phyloP scores from a whole-genome alignment of 1,140 invertebrate species.

The Heliconius melpomene region DNA sequence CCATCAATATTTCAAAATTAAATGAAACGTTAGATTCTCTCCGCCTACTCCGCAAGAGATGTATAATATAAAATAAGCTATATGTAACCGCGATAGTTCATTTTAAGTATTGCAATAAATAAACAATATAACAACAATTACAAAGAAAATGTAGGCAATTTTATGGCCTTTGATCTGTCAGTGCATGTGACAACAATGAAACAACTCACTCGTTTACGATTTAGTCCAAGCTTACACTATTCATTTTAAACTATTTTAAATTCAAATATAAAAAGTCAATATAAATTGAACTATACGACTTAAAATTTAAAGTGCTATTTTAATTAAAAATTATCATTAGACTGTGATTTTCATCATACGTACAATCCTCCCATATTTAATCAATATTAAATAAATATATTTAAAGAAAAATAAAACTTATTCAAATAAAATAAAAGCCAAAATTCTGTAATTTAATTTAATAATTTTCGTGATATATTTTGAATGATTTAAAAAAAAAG shows the following conservation, averaged over 20 bases:
- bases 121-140: conserved; percentile 12
- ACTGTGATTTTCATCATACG: neutral
- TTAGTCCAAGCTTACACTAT: conserved; percentile 30
- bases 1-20: too few relatives aligned
- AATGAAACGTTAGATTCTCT: too few relatives aligned
- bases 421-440: neutral
- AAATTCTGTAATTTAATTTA: neutral
- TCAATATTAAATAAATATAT: neutral
- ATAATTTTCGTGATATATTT: neutral
- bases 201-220: conserved; percentile 40
- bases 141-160: conserved; percentile 23
- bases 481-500: conserved; percentile 2
- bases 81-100: too few relatives aligned
- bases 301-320: neutral
- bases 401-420: conserved; percentile 18
- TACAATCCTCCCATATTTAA: neutral
- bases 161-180: conserved; percentile 35
- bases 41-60: too few relatives aligned
- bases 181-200: conserved; percentile 43
- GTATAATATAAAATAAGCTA: too few relatives aligned
- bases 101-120: neutral
- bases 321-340: neutral
- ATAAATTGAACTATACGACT: neutral
- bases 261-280: conserved; percentile 16
- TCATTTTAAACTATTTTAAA: conserved; percentile 18